Base-by-base conservation (phyloP, 1,140 invertebrate species). In the Pygmarrhopalites habei region DNA sequence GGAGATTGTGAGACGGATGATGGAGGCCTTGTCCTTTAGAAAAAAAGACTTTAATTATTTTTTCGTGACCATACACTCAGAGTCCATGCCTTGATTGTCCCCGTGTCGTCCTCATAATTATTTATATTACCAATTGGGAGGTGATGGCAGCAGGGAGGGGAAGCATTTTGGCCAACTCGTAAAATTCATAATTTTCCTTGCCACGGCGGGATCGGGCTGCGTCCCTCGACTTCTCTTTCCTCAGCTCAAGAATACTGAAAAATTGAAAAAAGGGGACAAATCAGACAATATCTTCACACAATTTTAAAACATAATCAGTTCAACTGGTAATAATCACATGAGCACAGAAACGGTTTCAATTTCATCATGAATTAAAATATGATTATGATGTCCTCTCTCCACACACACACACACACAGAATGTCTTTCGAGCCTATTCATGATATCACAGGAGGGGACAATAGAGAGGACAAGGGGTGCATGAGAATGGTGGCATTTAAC, bases 21-120 rank as follows among this genome's bases (percentile, higher is more conserved):
- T 97, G 72, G 94, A 97, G 25, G 95, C 95, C 80, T 98, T 98
- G 81, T 98, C 95, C n/a, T n/a, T n/a, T n/a, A n/a, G n/a, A n/a
- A n/a, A n/a, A n/a, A n/a, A n/a, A n/a, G n/a, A n/a, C n/a, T n/a
- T n/a, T n/a, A n/a, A n/a, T n/a, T n/a, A n/a, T n/a, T n/a, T n/a
- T n/a, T n/a, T n/a, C n/a, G n/a, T n/a, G n/a, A n/a, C n/a, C n/a
- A n/a, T n/a, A n/a, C n/a, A n/a, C n/a, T n/a, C n/a, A n/a, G n/a
- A n/a, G n/a, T n/a, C n/a, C n/a, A n/a, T n/a, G n/a, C n/a, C n/a
- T n/a, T n/a, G n/a, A n/a, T n/a, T n/a, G n/a, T n/a, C n/a, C n/a
- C n/a, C n/a, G n/a, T n/a, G n/a, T n/a, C n/a, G n/a, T n/a, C n/a
- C n/a, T n/a, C n/a, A n/a, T n/a, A n/a, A n/a, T n/a, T n/a, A n/a